phyloP scores from a whole-genome alignment of 92 coral and sea anemone species.

The Heliopora coerulea region DNA sequence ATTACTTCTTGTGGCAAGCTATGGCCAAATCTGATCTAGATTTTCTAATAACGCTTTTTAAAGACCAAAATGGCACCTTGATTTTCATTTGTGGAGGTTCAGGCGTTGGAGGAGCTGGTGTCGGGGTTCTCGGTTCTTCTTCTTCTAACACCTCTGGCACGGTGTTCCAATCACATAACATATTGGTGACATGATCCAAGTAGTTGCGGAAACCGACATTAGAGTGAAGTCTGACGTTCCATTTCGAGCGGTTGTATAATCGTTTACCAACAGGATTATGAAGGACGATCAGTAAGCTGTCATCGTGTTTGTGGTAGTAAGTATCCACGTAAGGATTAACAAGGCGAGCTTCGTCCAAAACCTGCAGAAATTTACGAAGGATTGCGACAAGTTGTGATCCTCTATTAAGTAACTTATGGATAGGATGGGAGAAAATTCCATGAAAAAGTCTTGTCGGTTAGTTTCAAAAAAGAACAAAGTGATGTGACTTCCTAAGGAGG shows the following conservation, averaged over 20 bases:
- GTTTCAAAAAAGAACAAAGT: too few species aligned
- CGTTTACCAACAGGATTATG: slow-evolving; percentile 89
- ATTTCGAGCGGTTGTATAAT: slow-evolving; percentile 54
- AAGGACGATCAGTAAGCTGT: slow-evolving; percentile 74
- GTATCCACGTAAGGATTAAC: slow-evolving; percentile 78
- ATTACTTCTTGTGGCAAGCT: too few species aligned
- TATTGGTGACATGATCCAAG: slow-evolving; percentile 69
- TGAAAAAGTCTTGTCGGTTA: too few species aligned
- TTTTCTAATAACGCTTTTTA: too few species aligned
- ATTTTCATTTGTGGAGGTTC: slow-evolving; percentile 72
- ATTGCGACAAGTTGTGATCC: background rate
- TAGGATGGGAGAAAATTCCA: too few species aligned
- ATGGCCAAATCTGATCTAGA: too few species aligned
- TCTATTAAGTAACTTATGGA: too few species aligned
- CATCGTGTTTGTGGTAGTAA: slow-evolving; percentile 92
- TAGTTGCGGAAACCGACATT: slow-evolving; percentile 99
- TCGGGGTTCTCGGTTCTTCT: slow-evolving; percentile 83
- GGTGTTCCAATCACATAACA: slow-evolving; percentile 1
- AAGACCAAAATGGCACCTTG: too few species aligned
- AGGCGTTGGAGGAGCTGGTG: slow-evolving; percentile 85
- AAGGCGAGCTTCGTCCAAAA: slow-evolving; percentile 75
- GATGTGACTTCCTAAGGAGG: too few species aligned
- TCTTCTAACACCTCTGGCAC: slow-evolving; percentile 60
- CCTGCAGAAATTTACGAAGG: slow-evolving; percentile 46
- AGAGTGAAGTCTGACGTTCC: slow-evolving; percentile 89